Evolutionary conservation across 2,888 invertebrate genomes (phyloP).

Genomic region (Zonitis immaculata): DNA sequence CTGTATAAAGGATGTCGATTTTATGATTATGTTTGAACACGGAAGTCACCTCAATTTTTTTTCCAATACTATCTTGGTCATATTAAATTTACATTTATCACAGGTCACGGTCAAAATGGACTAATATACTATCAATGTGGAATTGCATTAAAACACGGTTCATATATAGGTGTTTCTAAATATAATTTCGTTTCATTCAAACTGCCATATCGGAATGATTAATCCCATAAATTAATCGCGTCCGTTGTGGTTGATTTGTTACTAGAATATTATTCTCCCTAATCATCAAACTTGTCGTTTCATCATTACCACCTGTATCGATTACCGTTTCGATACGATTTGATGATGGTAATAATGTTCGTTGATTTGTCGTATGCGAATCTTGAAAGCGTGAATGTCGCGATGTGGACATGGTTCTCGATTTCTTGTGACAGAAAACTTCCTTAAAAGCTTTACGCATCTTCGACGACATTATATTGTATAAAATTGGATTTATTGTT

Average conservation of each 20-base stretch:
- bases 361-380: slow-evolving; percentile 38
- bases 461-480: slow-evolving; percentile 73
- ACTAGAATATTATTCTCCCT: slow-evolving; percentile 12
- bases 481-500: slow-evolving; percentile 81
- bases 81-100: too few relatives aligned
- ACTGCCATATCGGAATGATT: background rate
- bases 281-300: slow-evolving; percentile 12
- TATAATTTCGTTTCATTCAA: too few relatives aligned
- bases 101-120: too few relatives aligned
- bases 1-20: too few relatives aligned
- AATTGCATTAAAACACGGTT: too few relatives aligned
- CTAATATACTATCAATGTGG: too few relatives aligned
- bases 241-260: slow-evolving; percentile 11
- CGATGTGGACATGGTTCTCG: slow-evolving; percentile 51
- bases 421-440: slow-evolving; percentile 58
- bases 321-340: slow-evolving; percentile 9
- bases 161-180: too few relatives aligned
- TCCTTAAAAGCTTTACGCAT: slow-evolving; percentile 75
- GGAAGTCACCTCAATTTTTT: too few relatives aligned
- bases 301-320: slow-evolving; percentile 12
- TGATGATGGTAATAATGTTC: slow-evolving; percentile 3
- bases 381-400: slow-evolving; percentile 60
- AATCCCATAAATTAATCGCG: background rate
- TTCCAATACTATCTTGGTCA: too few relatives aligned
- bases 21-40: too few relatives aligned